phyloP scores from a whole-genome alignment of 2,888 invertebrate genomes.

The Eurois occulta region DNA sequence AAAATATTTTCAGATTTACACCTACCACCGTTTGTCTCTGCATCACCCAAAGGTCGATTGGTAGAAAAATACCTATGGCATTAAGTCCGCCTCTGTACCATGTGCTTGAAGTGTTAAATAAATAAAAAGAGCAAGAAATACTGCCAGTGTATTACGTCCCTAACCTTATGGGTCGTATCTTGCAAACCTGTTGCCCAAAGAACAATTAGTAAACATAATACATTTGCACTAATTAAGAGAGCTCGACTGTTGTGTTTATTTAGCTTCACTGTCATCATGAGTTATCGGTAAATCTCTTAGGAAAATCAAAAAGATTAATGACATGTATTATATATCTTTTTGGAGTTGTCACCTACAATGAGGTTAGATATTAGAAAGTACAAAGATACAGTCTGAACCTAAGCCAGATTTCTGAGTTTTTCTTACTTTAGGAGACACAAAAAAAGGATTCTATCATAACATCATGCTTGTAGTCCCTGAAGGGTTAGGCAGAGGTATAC shows the following conservation, averaged over 20 bases:
- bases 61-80: too few species aligned
- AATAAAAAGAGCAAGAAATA: background rate
- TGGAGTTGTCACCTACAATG: background rate
- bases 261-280: background rate
- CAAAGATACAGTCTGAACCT: background rate
- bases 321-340: background rate
- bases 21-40: too few species aligned
- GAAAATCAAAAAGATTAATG: background rate
- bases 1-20: too few species aligned
- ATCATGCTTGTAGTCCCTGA: too few species aligned
- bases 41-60: too few species aligned
- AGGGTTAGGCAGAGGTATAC: too few species aligned
- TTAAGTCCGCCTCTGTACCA: too few species aligned
- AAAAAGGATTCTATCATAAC: too few species aligned
- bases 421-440: too few species aligned
- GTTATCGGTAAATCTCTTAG: background rate
- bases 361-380: background rate
- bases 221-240: constrained; percentile 47
- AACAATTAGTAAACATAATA: constrained; percentile 38
- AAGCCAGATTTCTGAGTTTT: too few species aligned
- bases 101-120: too few species aligned
- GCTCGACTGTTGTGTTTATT: background rate
- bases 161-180: background rate
- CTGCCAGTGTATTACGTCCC: background rate
- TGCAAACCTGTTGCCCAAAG: constrained; percentile 28